Evolutionary conservation across 2,113 vertebrate species (phyloP), one percentile per base, ranked within the genome.

Genomic region (Nesospiza acunhae): DNA sequence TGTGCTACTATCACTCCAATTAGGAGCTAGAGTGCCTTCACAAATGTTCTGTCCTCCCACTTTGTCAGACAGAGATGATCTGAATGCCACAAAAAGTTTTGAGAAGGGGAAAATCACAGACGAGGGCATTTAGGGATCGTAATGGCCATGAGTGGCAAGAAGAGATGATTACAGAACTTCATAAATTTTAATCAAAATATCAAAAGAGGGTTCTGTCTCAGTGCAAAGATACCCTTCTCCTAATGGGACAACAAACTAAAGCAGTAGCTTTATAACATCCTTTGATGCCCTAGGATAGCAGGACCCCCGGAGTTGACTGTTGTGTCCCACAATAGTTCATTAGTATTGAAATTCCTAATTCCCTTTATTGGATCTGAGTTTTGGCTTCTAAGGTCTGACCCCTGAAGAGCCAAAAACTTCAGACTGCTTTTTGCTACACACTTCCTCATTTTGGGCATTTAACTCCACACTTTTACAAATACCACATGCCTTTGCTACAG

Each of bases 121-220:
- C 31, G 85, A 95, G 52, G 22, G 26, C 52, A 89, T 94, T 96
- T 96, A 95, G 60, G n/a, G 53, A 94, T 81, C 92, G 89, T 92
- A 90, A 92, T 84, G 69, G 73, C 92, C 89, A 64, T 84, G 93
- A 94, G 73, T 35, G 69, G 85, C 76, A 93, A 90, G 88, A 92
- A 42, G 44, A 84, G 80, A 89, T 96, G 79, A 95, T 94, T 95
- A 91, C 73, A 91, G 87, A 89, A 89, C 87, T 95, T 96, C 90
- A 90, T 93, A 94, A 90, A 97, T 94, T 96, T 95, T 96, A 94
- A 95, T 92, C 93, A 91, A 93, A 96, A 89, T 95, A 93, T 93
- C 93, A 92, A 90, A 95, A 96, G 88, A 60, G 14, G 30, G 33
- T 55, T 78, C 60, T 94, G 85, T 86, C 93, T 86, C 93, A 94